Evolutionary conservation across 2,113 vertebrate genomes (phyloP), one percentile per base, ranked within the genome.

Genomic region (zebrafish (Danio rerio)): DNA sequence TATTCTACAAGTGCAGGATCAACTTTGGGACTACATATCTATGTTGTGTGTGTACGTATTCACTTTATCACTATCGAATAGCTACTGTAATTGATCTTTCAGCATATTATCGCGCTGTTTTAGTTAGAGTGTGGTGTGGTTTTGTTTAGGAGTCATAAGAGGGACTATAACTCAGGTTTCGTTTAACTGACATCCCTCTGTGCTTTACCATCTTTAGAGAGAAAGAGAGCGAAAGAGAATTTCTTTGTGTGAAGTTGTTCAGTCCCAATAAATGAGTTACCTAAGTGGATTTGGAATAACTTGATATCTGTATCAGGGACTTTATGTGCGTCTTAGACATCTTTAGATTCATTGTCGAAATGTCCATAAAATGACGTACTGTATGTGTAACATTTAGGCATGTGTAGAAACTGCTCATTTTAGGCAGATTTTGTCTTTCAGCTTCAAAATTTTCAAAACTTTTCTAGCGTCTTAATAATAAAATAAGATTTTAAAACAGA

Each of bases 91-190:
- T 86, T 78, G 21, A 52, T 42, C 18, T 56, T 83, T 62, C 47
- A 59, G 77, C 63, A 65, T 50, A 65, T 56, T 81, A 83, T 78
- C 72, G 73, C 73, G 81, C 80, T 69, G 80, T 62, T 65, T 43
- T 55, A 16, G 20, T 76, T 81, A 81, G 86, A 78, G 56, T 65
- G 31, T 10, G 45, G 59, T 53, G 18, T 49, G 72, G 56, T 59
- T 77, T 70, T 70, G 53, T 81, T 81, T 86, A 45, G 9, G 66
- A 65, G 63, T 52, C 52, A 53, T 71, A 56, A 73, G 63, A 65
- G 62, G 59, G 9, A 62, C 42, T 53, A 81, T 74, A 79, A 84
- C 86, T 87, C 86, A 87, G 86, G 86, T 85, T 85, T 85, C 43
- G 6, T 56, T 78, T 76, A 40, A 75, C 81, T 58, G 85, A 83